These are phyloP conservation scores for Lamellibrachia luymesi DNA, from an alignment of 1,140 invertebrate species.

Conservation along the genomic window DNA sequence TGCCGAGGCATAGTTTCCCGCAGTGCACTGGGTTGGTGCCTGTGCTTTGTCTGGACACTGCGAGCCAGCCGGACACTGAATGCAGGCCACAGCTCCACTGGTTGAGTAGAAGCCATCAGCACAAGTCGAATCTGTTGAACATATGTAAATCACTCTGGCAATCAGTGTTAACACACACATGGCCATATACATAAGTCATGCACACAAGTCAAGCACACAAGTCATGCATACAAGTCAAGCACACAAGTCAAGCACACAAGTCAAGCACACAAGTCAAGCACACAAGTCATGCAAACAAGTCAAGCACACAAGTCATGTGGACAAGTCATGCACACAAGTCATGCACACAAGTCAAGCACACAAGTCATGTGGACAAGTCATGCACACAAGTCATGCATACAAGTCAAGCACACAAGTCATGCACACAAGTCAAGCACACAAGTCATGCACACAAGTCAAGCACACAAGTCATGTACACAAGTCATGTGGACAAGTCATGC, in stretches of 20 bases:
- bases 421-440: background rate
- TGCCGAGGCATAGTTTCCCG: slow-evolving; percentile 39
- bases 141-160: background rate
- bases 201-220: background rate
- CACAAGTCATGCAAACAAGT: background rate
- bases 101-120: slow-evolving; percentile 36
- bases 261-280: background rate
- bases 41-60: slow-evolving; percentile 31
- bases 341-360: too few relatives aligned
- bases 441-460: slow-evolving; percentile 20
- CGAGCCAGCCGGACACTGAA: slow-evolving; percentile 41
- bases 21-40: slow-evolving; percentile 32
- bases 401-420: too few relatives aligned
- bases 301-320: too few relatives aligned
- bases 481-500: background rate
- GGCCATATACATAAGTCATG: background rate
- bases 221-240: background rate
- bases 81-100: slow-evolving; percentile 36
- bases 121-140: background rate
- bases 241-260: background rate
- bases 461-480: slow-evolving; percentile 24
- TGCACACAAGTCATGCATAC: too few relatives aligned
- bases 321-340: too few relatives aligned
- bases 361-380: too few relatives aligned
- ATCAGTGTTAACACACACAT: background rate